Evolutionary conservation across 1,140 invertebrate species (phyloP).

Genomic region (Amphibalanus amphitrite): DNA sequence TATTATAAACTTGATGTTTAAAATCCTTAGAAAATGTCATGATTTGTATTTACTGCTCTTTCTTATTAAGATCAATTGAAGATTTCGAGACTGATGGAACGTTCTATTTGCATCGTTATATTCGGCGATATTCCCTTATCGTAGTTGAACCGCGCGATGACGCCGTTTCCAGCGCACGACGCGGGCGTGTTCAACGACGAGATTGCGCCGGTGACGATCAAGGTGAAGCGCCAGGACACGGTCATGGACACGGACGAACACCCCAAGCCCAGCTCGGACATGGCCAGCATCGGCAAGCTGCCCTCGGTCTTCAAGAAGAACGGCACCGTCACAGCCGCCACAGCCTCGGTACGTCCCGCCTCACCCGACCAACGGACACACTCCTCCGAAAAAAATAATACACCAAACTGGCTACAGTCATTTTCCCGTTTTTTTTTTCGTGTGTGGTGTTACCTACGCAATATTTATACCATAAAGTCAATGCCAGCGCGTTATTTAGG

Average conservation of each 20-base stretch:
- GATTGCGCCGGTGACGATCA: conserved; percentile 68
- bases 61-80: too few species aligned
- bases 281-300: conserved; percentile 62
- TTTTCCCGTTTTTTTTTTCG: too few species aligned
- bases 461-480: too few species aligned
- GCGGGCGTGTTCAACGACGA: conserved; percentile 77
- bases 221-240: conserved; percentile 61
- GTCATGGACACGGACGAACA: conserved; percentile 79
- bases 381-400: too few species aligned
- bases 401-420: too few species aligned
- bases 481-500: too few species aligned
- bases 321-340: conserved; percentile 86
- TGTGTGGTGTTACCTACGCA: too few species aligned
- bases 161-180: conserved; percentile 49
- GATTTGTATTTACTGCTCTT: too few species aligned
- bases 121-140: conserved; percentile 5
- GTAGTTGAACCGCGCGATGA: background rate
- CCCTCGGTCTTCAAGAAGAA: conserved; percentile 88
- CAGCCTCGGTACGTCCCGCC: conserved; percentile 58
- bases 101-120: background rate
- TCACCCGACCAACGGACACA: background rate
- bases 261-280: conserved; percentile 69
- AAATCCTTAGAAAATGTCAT: too few species aligned
- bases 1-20: too few species aligned
- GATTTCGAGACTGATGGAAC: too few species aligned